Conservation (phyloP, 1,140 invertebrate genomes). For the Nylanderia fulva region DNA sequence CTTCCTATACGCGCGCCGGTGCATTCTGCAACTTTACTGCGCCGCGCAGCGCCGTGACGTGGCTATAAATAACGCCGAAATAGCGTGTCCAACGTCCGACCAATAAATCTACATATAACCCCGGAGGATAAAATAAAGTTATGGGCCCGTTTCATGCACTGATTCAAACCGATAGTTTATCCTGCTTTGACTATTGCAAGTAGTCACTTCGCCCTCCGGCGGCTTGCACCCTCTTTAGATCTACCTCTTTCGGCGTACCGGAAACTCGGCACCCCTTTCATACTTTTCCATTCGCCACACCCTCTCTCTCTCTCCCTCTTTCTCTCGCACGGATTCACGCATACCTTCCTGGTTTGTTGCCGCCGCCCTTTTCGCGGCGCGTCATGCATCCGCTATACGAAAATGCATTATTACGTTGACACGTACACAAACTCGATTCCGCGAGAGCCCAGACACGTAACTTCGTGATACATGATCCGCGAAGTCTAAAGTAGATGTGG, state of each 20-base stretch:
- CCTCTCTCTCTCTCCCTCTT: too few species aligned
- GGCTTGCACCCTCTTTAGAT: constrained; percentile 37
- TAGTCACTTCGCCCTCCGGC: constrained; percentile 61
- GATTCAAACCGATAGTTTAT: constrained; percentile 79
- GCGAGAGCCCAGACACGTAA: constrained; percentile 77
- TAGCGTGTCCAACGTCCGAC: constrained; percentile 77
- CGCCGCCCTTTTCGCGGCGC: constrained; percentile 6
- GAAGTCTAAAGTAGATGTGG: neutral
- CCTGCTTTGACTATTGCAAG: constrained; percentile 72
- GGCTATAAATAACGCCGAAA: constrained; percentile 78
- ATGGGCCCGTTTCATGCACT: constrained; percentile 78
- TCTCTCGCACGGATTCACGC: constrained; percentile 21
- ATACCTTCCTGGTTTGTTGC: constrained; percentile 23
- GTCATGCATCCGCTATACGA: constrained; percentile 62
- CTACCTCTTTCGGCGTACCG: constrained; percentile 45
- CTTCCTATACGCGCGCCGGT: constrained; percentile 14
- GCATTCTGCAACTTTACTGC: constrained; percentile 69
- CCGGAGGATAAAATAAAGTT: constrained; percentile 82
- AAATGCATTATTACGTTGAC: constrained; percentile 80
- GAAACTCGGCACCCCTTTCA: constrained; percentile 46
- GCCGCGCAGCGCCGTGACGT: constrained; percentile 66
- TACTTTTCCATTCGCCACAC: constrained; percentile 45
- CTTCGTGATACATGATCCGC: constrained; percentile 73
- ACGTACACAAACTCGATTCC: constrained; percentile 79
- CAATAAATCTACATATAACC: constrained; percentile 81